phyloP scores from a whole-genome alignment of 2,113 vertebrate genomes.

The Bungarus multicinctus region DNA sequence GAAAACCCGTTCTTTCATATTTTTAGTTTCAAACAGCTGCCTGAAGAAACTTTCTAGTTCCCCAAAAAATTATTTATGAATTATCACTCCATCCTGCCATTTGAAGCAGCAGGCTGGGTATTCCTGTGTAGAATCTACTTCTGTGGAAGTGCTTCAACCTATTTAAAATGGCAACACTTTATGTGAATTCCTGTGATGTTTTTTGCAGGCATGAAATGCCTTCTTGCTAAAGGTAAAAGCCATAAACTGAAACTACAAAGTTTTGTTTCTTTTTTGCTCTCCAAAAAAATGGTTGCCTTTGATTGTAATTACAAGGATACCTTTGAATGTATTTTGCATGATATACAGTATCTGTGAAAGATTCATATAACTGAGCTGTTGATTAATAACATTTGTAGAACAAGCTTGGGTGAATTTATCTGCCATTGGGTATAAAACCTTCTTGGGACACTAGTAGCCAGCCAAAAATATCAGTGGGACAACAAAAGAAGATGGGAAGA shows the following conservation, averaged over 20 bases:
- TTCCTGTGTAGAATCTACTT: background rate
- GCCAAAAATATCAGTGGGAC: background rate
- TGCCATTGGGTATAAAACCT: background rate
- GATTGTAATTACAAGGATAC: background rate
- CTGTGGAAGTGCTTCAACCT: background rate
- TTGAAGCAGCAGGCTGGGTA: background rate
- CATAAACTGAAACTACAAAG: background rate
- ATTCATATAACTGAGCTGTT: background rate
- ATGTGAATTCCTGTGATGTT: background rate
- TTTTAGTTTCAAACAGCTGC: background rate
- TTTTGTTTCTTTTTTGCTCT: background rate
- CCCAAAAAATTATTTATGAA: background rate
- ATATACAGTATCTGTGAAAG: background rate
- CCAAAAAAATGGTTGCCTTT: background rate
- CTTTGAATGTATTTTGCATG: background rate
- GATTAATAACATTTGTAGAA: background rate
- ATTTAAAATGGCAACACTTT: background rate
- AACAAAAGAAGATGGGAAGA: background rate
- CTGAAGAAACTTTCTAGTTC: background rate
- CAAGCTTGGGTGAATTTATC: background rate
- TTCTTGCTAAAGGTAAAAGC: background rate
- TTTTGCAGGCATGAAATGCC: background rate
- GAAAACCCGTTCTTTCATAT: background rate
- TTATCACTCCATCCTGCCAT: background rate
- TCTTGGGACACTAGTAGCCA: background rate